Conservation (phyloP, 2,888 invertebrate genomes). For the Thera obeliscata region DNA sequence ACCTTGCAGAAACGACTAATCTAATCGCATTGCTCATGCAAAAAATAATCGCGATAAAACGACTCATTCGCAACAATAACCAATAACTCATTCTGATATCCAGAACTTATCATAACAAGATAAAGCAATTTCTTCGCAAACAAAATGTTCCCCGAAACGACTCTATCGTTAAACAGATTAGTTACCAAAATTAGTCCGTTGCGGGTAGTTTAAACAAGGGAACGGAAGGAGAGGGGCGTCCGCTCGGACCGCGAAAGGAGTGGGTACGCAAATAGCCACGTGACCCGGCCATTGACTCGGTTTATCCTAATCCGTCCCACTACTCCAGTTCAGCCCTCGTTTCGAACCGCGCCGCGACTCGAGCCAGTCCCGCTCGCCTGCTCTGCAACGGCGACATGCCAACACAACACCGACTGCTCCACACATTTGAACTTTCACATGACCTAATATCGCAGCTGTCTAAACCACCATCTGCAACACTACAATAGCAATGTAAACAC, state of each 20-base stretch:
- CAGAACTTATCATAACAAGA: slow-evolving; percentile 25
- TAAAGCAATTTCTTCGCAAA: slow-evolving; percentile 35
- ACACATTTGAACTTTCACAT: slow-evolving; percentile 62
- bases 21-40: slow-evolving; percentile 26
- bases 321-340: slow-evolving; percentile 77
- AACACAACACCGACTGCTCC: slow-evolving; percentile 45
- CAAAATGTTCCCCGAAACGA: slow-evolving; percentile 44
- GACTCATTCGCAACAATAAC: slow-evolving; percentile 19
- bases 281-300: slow-evolving; percentile 84
- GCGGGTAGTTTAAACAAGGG: slow-evolving; percentile 71
- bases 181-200: slow-evolving; percentile 73
- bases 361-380: slow-evolving; percentile 48
- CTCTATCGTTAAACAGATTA: slow-evolving; percentile 65
- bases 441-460: slow-evolving; percentile 63
- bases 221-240: slow-evolving; percentile 63
- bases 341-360: slow-evolving; percentile 45
- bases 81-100: slow-evolving; percentile 1
- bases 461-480: slow-evolving; percentile 47
- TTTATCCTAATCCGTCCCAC: slow-evolving; percentile 84
- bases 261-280: slow-evolving; percentile 77
- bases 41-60: slow-evolving; percentile 29
- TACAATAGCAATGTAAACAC: slow-evolving; percentile 31
- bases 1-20: slow-evolving; percentile 16
- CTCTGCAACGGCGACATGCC: slow-evolving; percentile 38
- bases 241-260: slow-evolving; percentile 58